Evolutionary conservation across 92 coral and sea anemone species (phyloP), one percentile per base, ranked within the genome.

Genomic region (Diadumene lineata): DNA sequence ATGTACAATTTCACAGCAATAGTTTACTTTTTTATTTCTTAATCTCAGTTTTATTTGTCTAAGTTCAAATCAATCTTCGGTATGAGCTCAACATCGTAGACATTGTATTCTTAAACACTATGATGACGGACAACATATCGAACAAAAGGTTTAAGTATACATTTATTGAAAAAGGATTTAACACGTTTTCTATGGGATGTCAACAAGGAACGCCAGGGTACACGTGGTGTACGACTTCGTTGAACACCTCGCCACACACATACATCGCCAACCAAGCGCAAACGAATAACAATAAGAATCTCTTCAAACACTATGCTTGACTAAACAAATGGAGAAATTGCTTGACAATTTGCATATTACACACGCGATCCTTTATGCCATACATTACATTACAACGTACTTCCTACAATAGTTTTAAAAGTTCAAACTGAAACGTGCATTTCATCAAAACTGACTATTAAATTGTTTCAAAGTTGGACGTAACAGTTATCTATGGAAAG

Each of bases 161-260:
- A 55, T 56, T 56, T 56, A 56, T 57, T 56, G 77, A 72, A 56
- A 32, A 32, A 25, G 66, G 77, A 55, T 66, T 72, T 72, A 72
- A 72, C 77, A 72, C 77, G 66, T 72, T 72, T 72, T 72, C 66
- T 72, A 13, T 56, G 33, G 33, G 17, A 57, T 56, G 66, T 72
- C 77, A 72, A 72, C 66, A 72, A 33, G 11, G 25, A 29, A 32
- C 57, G 60, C 44, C 50, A 13, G 61, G 56, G 8, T 44, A 72
- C 77, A 72, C 77, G 77, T 72, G 77, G 38, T 61, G 6, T 15
- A 13, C 22, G 44, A 33, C 22, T 31, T 33, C 21, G n/a, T 24
- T 70, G 63, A 55, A 72, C 55, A 56, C 34, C 55, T 72, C 66
- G 50, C 48, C 30, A 72, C 66, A 56, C 77, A 57, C 66, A 53